Base-by-base conservation (phyloP, 1,140 invertebrate species). In the Caenorhabditis remanei region DNA sequence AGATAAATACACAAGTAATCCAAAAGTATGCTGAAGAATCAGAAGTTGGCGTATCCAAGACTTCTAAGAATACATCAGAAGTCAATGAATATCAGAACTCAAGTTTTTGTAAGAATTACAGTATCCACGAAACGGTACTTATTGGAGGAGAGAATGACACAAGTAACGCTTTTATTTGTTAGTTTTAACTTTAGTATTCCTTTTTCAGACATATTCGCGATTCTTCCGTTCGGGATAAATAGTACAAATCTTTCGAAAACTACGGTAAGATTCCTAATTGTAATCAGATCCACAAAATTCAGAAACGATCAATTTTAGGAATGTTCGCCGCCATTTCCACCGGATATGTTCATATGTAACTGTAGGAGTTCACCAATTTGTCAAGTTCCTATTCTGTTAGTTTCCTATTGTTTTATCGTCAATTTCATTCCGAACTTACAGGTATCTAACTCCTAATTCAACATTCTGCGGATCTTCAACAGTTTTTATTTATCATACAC, bases 1-100 rank as follows among this genome's bases (percentile, higher is more conserved):
- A 84, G 83, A 61, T 58, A 9, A 61, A 65, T 40, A 61, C 83
- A 24, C 83, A 84, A 65, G 61, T 61, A 40, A 7, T 58, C 61
- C 55, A 61, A 84, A 43, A 21, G 2, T 84, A 84, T 13, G 40
- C 14, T 11, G 83, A 84, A 41, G n/a, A 21, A 14, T 8, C 6
- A 43, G 41, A 46, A 84, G 11, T 48, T n/a, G 8, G 3, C 6
- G 16, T 5, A 19, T 16, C 4, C 21, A 46, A 32, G n/a, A 84
- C 0, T 8, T 14, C 21, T 3, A 16, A 84, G 19, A 84, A 61
- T 41, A 40, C 83, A n/a, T 24, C 58, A 58, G 58, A 61, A 21
- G 43, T 14, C 4, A 32, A 61, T 40, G 5, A 46, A 16, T 32
- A 1, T 19, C 8, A 24, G 46, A 24, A 50, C 2, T 50, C 4